phyloP scores from a whole-genome alignment of 2,797 vertebrate genomes.

The Rhinella marina region DNA sequence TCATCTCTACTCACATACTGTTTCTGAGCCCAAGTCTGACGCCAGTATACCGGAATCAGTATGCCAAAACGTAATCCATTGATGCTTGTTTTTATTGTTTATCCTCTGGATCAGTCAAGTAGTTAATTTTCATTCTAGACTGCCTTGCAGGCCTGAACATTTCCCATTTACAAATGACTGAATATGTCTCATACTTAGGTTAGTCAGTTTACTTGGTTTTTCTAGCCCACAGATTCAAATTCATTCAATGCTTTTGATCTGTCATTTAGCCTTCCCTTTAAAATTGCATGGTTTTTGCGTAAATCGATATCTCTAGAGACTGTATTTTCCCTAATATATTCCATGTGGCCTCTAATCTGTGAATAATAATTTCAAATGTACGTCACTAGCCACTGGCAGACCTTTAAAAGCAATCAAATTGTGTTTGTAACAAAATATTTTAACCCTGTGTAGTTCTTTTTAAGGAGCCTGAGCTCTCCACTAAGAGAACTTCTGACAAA shows the following conservation, averaged over 20 bases:
- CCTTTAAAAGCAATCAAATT: conserved; percentile 46
- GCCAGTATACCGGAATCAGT: not conserved
- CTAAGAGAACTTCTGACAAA: not conserved
- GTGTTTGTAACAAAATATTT: conserved; percentile 17
- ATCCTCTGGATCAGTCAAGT: conserved; percentile 20
- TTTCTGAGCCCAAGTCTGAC: not conserved
- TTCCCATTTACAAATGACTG: conserved; percentile 39
- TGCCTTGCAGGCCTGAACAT: conserved; percentile 30
- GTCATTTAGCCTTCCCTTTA: conserved; percentile 53
- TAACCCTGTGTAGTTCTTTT: not conserved
- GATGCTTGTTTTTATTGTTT: conserved; percentile 9
- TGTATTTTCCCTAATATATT: conserved; percentile 63
- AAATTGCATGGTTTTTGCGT: conserved; percentile 57
- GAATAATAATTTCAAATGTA: conserved; percentile 66
- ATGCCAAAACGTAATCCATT: not conserved
- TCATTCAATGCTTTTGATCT: conserved; percentile 55
- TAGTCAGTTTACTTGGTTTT: conserved; percentile 28
- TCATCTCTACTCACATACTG: not conserved
- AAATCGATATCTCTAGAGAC: conserved; percentile 56
- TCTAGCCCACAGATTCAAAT: conserved; percentile 17
- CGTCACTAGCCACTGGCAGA: conserved; percentile 43
- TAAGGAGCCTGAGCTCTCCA: not conserved
- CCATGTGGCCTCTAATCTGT: conserved; percentile 55
- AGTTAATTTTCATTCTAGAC: not conserved
- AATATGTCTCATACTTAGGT: conserved; percentile 14